Percentiles rank a stretch among this genome's conserved stretches.
phyloP scores from a whole-genome alignment of 2,113 vertebrate species.

The Mormyrus lacerda region DNA sequence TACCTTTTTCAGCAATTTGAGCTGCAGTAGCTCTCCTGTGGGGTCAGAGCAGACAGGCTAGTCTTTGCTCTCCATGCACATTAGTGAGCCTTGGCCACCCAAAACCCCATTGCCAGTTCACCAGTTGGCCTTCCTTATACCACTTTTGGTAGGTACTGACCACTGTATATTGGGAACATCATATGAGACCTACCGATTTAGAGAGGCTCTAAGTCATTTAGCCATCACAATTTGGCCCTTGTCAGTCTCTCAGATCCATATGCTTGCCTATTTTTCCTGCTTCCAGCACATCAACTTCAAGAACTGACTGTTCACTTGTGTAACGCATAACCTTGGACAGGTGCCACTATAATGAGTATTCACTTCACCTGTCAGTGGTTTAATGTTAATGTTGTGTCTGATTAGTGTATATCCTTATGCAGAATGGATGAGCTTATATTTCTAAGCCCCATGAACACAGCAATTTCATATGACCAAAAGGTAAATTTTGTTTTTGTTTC shows the following conservation, averaged over 20 bases:
- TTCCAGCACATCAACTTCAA: neutral
- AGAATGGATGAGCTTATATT: neutral
- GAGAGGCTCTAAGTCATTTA: neutral
- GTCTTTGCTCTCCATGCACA: neutral
- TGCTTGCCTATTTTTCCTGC: neutral
- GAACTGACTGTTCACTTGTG: neutral
- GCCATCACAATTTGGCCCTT: neutral
- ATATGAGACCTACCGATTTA: neutral
- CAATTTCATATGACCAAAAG: neutral
- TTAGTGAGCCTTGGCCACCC: neutral
- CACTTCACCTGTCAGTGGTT: neutral
- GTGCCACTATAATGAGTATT: neutral
- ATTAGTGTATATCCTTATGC: neutral
- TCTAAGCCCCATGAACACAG: neutral
- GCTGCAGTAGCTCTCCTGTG: neutral
- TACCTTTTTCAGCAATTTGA: neutral
- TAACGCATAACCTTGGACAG: neutral
- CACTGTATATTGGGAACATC: neutral
- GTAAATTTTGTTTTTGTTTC: neutral
- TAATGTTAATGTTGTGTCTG: neutral
- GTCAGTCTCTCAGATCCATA: neutral
- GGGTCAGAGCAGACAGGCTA: neutral
- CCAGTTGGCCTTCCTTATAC: neutral
- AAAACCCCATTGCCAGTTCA: neutral
- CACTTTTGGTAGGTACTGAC: neutral